Percentiles rank a stretch among this genome's conserved stretches.
phyloP scores from a whole-genome alignment of 2,888 invertebrate species.

The Pyrochroa serraticornis region DNA sequence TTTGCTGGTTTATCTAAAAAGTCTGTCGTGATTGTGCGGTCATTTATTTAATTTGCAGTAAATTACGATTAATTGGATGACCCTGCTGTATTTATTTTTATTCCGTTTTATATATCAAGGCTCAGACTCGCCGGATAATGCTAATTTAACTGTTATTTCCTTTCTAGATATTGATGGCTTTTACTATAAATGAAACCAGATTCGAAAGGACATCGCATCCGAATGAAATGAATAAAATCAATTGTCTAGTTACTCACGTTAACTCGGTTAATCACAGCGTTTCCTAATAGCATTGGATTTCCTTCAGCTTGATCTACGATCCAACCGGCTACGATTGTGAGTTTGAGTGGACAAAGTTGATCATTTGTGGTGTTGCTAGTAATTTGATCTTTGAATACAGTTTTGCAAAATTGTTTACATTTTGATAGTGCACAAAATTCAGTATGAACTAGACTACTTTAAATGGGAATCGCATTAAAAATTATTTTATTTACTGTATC shows the following conservation, averaged over 20 bases:
- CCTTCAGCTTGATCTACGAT: not conserved
- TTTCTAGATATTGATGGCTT: constrained; percentile 16
- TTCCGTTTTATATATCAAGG: constrained; percentile 17
- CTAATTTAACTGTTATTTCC: constrained; percentile 27
- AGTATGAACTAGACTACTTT: constrained; percentile 2
- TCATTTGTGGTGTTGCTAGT: too few relatives aligned
- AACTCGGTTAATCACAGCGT: constrained; percentile 21
- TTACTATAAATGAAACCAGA: constrained; percentile 17
- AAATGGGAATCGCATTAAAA: constrained; percentile 21
- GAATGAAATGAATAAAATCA: constrained; percentile 20
- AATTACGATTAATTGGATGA: constrained; percentile 14
- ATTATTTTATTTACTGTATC: constrained; percentile 22
- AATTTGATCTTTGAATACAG: too few relatives aligned
- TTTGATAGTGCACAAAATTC: constrained; percentile 13
- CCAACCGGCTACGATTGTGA: too few relatives aligned
- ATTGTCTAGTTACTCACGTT: constrained; percentile 18
- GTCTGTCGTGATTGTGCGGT: constrained; percentile 7
- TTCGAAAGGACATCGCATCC: constrained; percentile 14
- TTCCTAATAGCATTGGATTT: constrained; percentile 8
- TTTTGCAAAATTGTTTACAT: not conserved
- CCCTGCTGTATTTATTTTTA: constrained; percentile 23
- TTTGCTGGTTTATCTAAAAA: constrained; percentile 12
- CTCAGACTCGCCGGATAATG: constrained; percentile 19
- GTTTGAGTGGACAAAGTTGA: too few relatives aligned
- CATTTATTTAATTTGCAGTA: constrained; percentile 13